Base-by-base conservation (phyloP, 2,888 invertebrate genomes). In the Lithophane ornitopus region DNA sequence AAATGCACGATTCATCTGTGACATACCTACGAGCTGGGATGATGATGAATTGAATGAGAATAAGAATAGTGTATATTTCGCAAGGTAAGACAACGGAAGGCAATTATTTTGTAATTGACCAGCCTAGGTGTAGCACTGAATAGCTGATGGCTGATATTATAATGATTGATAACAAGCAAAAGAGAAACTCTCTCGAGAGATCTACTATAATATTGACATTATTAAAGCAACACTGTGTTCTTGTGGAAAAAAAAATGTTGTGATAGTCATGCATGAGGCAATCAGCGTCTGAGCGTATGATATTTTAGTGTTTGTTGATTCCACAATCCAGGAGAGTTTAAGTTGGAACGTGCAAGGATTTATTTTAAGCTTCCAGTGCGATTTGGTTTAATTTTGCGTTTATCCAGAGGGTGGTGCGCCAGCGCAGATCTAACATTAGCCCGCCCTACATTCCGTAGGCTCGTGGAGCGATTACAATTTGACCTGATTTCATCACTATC, bases 371-470 rank as follows among this genome's bases (percentile, higher is more conserved):
- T 74, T 74, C 73, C 75, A 77, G 74, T 83, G 75, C 78, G 81
- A 87, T 89, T 90, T 82, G 84, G 84, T 89, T 91, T 83, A 89
- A 85, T 91, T 49, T 92, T 91, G 90, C 87, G 92, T 89, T 90
- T 88, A 92, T 92, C 90, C 91, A 92, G 91, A 91, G 91, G 92
- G 91, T 90, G 90, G 88, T 92, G 93, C 91, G 91, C 85, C 87
- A 84, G 89, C 91, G 92, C 89, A 87, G 91, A 85, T 93, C 95
- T 95, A 96, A 95, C 94, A 94, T 95, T 95, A 95, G 95, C 93
- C 89, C 92, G 94, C 90, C 94, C 94, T 93, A 94, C 94, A 95
- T 95, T 93, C 94, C 93, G 91, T 87, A 94, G 93, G 93, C 92
- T 93, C 91, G 91, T 89, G 89, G 84, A 89, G 90, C 91, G 92